These are phyloP conservation scores for Calvadosia cruxmelitensis DNA, from an alignment of 30 jellyfish, hydroid and myxozoan genomes.

Conservation along the genomic window DNA sequence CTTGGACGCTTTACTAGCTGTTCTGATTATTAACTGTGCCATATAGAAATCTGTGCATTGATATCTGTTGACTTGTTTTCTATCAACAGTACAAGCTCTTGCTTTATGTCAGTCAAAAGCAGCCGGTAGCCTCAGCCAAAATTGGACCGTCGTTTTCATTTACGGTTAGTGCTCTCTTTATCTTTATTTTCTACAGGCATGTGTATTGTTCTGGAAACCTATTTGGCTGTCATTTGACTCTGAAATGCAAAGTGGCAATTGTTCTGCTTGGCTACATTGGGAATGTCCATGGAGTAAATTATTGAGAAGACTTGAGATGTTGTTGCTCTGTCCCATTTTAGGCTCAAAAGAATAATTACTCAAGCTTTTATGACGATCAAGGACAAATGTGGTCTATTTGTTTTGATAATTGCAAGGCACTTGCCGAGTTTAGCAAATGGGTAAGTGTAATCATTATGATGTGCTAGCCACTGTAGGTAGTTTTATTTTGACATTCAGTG, in stretches of 20 bases:
- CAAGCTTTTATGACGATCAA: conserved; percentile 70
- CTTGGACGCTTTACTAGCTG: no score
- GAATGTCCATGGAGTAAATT: neutral
- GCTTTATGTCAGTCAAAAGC: conserved; percentile 75
- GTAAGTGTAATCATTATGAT: conserved; percentile 14
- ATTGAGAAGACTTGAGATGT: neutral
- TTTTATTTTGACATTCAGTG: no score
- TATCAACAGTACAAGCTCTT: conserved; percentile 56
- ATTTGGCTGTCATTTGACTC: no score
- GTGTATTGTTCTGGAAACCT: no score
- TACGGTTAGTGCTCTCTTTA: conserved; percentile 60
- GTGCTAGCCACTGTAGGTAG: no score
- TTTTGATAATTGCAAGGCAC: conserved; percentile 44
- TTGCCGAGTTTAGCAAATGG: conserved; percentile 75
- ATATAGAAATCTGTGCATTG: neutral
- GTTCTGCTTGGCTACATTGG: neutral
- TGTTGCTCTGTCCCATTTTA: neutral
- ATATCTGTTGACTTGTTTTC: neutral
- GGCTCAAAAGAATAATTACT: conserved; percentile 84
- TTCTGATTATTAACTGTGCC: no score
- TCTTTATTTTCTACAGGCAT: no score
- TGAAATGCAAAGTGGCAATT: neutral
- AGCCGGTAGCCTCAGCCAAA: conserved; percentile 86
- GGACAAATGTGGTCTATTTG: conserved; percentile 84
- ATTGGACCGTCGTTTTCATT: conserved; percentile 33